These are phyloP conservation scores for Pseudococcus jackbeardsleyi DNA, from an alignment of 2,888 invertebrate species.

Conservation along the genomic window DNA sequence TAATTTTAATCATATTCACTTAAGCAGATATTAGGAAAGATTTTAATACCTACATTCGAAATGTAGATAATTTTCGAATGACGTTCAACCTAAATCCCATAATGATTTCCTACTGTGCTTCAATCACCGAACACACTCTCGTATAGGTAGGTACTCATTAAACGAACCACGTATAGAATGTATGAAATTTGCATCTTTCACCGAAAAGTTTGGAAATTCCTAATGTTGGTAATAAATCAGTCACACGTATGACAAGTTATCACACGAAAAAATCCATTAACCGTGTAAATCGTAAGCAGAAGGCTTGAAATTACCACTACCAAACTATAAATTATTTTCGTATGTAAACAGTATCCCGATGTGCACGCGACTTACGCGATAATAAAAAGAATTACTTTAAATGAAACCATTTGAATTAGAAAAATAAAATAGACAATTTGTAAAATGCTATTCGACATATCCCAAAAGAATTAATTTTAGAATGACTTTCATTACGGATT, in stretches of 20 bases:
- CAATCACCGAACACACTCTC: not conserved
- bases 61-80: not conserved
- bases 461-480: conserved; percentile 42
- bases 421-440: conserved; percentile 56
- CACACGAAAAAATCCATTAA: conserved; percentile 50
- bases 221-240: conserved; percentile 46
- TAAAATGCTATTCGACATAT: conserved; percentile 51
- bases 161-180: conserved; percentile 4
- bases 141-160: not conserved
- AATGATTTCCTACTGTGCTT: conserved; percentile 38
- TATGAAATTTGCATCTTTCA: conserved; percentile 43
- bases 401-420: conserved; percentile 24
- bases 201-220: conserved; percentile 32
- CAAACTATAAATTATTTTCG: conserved; percentile 39
- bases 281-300: conserved; percentile 51
- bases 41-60: not conserved
- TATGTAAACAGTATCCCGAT: not conserved
- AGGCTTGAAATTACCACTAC: conserved; percentile 18
- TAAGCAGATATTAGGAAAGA: not conserved
- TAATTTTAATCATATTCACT: not conserved
- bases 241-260: conserved; percentile 48
- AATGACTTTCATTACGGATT: conserved; percentile 22
- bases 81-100: not conserved
- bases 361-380: conserved; percentile 37
- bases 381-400: conserved; percentile 29